These are phyloP conservation scores for Phylloscopus whistleri DNA, from an alignment of 2,113 vertebrate species.

Conservation along the genomic window DNA sequence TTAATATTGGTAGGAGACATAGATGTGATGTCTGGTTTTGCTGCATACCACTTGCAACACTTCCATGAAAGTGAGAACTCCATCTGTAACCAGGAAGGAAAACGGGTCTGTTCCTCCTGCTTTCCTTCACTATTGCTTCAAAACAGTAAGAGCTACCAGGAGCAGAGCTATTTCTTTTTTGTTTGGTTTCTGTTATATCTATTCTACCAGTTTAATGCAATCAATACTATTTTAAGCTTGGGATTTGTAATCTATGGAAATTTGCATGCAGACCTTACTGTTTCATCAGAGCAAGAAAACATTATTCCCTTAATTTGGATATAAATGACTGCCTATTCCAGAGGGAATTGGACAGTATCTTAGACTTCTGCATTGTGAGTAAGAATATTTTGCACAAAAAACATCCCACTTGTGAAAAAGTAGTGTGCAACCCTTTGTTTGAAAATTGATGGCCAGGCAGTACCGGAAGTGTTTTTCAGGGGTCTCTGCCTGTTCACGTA, in stretches of 20 bases:
- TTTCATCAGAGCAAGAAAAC: background rate
- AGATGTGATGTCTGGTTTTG: background rate
- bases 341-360: background rate
- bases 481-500: background rate
- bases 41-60: background rate
- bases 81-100: background rate
- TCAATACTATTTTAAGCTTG: background rate
- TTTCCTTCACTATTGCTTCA: background rate
- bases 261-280: background rate
- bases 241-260: background rate
- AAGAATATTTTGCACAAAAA: background rate
- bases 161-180: background rate
- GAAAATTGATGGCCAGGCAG: background rate
- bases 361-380: background rate
- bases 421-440: background rate
- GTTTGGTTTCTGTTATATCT: background rate
- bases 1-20: background rate
- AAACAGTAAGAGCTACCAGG: background rate
- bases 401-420: background rate
- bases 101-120: background rate
- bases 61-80: background rate
- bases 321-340: background rate
- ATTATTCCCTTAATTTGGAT: background rate
- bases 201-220: background rate
- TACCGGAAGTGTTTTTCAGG: background rate